Evolutionary conservation across 1,140 invertebrate genomes (phyloP).

Genomic region (Dryas iulia): DNA sequence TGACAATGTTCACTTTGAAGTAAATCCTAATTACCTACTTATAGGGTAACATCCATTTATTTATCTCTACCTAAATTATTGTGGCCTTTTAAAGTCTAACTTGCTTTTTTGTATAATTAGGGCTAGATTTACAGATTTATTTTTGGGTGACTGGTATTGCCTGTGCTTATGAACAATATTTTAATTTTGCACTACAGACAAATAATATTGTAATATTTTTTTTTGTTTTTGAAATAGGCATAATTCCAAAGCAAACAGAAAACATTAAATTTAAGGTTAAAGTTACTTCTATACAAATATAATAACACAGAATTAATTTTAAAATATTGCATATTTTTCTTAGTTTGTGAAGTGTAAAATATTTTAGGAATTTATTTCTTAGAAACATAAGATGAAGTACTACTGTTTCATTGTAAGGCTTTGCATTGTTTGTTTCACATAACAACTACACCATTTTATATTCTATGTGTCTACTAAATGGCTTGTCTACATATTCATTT

Average conservation of each 20-base stretch:
- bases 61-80: conserved; percentile 67
- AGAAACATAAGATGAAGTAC: conserved; percentile 73
- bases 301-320: conserved; percentile 25
- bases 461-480: conserved; percentile 33
- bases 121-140: conserved; percentile 66
- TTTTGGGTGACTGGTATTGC: conserved; percentile 55
- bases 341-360: conserved; percentile 70
- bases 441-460: conserved; percentile 39
- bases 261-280: conserved; percentile 37
- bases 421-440: conserved; percentile 43
- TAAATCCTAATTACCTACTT: conserved; percentile 59
- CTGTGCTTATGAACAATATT: conserved; percentile 41
- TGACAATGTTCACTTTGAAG: conserved; percentile 63
- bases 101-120: conserved; percentile 72
- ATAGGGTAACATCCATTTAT: conserved; percentile 61
- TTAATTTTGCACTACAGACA: neutral
- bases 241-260: conserved; percentile 31
- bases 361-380: conserved; percentile 74
- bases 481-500: conserved; percentile 48
- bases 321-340: conserved; percentile 31
- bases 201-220: neutral
- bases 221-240: conserved; percentile 25
- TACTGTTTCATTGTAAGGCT: conserved; percentile 64
- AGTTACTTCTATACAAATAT: conserved; percentile 30
- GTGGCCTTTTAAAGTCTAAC: conserved; percentile 69